Conservation (phyloP, 1,140 invertebrate species). For the Thrips palmi region DNA sequence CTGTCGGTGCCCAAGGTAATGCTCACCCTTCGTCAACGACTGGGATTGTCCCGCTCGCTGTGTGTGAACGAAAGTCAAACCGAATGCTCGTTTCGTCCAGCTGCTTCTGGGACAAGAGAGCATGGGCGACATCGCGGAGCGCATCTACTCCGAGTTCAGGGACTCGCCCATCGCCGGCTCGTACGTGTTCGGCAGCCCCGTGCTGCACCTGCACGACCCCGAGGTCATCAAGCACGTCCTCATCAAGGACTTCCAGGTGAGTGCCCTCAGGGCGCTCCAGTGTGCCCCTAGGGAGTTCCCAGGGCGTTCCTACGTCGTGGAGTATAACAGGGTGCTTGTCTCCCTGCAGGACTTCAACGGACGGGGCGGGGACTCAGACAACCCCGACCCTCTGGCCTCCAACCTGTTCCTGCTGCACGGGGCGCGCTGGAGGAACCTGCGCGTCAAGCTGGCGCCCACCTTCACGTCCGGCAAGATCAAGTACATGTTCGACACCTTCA, state of each 20-base stretch:
- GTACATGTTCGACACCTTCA: slow-evolving; percentile 21
- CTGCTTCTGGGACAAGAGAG: no score
- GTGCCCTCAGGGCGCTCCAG: slow-evolving; percentile 20
- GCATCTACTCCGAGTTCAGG: no score
- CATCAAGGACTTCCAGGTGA: slow-evolving; percentile 28
- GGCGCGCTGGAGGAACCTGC: slow-evolving; percentile 21
- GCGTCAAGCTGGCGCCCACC: slow-evolving; percentile 23
- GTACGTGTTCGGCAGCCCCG: background rate
- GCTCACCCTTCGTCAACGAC: no score
- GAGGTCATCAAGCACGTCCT: slow-evolving; percentile 25
- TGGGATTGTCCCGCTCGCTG: no score
- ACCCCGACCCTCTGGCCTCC: slow-evolving; percentile 20
- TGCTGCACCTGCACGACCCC: slow-evolving; percentile 24
- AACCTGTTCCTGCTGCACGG: slow-evolving; percentile 16
- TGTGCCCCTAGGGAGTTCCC: no score
- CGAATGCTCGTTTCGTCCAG: no score
- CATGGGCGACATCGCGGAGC: no score
- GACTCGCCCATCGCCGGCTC: no score
- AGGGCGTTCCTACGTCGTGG: no score
- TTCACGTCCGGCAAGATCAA: slow-evolving; percentile 26
- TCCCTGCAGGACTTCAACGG: slow-evolving; percentile 28
- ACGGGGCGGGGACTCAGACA: slow-evolving; percentile 18
- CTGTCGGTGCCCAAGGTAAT: no score
- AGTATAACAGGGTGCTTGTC: no score
- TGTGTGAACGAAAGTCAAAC: no score